phyloP scores from a whole-genome alignment of 2,113 vertebrate species.

The Zingel zingel region DNA sequence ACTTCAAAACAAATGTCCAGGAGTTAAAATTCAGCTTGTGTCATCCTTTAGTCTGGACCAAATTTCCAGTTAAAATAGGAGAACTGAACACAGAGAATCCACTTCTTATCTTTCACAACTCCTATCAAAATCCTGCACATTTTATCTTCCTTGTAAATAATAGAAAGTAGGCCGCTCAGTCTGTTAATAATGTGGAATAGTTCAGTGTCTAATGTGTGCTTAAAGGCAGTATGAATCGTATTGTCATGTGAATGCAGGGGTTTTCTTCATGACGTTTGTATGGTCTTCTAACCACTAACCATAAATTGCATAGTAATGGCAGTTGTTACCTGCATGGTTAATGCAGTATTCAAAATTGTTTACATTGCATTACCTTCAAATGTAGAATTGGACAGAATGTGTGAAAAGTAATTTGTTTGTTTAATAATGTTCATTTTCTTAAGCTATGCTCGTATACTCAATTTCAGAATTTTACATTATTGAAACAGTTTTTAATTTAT shows the following conservation, averaged over 20 bases:
- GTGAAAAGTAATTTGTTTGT: not conserved
- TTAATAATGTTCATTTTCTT: not conserved
- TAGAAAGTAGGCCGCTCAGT: slow-evolving; percentile 11
- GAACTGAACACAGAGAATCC: slow-evolving; percentile 20
- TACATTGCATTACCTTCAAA: not conserved
- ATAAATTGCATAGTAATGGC: not conserved
- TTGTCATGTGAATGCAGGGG: not conserved
- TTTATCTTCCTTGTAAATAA: not conserved
- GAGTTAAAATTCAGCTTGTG: slow-evolving; percentile 45
- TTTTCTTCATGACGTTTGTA: not conserved
- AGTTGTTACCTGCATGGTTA: not conserved
- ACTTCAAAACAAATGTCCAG: slow-evolving; percentile 41
- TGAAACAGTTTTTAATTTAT: not conserved
- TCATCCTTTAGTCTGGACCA: slow-evolving; percentile 4
- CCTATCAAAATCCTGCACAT: not conserved
- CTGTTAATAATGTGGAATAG: not conserved
- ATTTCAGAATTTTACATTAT: not conserved
- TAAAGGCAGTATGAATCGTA: not conserved
- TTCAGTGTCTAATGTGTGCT: not conserved
- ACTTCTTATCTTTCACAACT: slow-evolving; percentile 10
- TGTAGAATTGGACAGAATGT: not conserved
- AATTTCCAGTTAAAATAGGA: slow-evolving; percentile 4
- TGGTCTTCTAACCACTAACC: not conserved
- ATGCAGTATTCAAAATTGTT: not conserved
- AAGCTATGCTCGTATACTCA: not conserved